Conservation (phyloP, 2,888 invertebrate genomes). For the Trichogramma evanescens region DNA sequence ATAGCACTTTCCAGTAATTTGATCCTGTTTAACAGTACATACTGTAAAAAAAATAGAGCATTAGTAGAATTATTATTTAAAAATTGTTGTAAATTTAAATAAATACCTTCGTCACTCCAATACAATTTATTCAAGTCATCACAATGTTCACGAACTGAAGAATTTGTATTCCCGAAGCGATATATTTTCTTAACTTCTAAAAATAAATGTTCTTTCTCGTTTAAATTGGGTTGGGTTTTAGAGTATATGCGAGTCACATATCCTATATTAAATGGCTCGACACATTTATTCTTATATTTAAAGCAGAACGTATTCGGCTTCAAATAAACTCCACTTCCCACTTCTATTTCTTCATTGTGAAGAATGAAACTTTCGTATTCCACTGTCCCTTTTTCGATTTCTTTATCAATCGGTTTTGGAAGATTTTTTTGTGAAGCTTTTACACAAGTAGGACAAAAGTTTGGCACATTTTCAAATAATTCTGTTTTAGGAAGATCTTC, state of each 20-base stretch:
- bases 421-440: conserved; percentile 47
- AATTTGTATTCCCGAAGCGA: conserved; percentile 66
- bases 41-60: conserved; percentile 36
- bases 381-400: conserved; percentile 47
- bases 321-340: conserved; percentile 65
- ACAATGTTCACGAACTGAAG: conserved; percentile 54
- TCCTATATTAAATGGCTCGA: conserved; percentile 67
- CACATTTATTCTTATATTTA: conserved; percentile 33
- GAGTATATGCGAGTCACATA: conserved; percentile 59
- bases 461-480: conserved; percentile 21
- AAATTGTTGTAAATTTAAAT: not conserved
- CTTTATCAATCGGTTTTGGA: conserved; percentile 49
- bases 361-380: conserved; percentile 49
- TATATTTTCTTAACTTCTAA: conserved; percentile 63
- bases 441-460: conserved; percentile 30
- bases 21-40: conserved; percentile 51
- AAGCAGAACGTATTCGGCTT: conserved; percentile 59
- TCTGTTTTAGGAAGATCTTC: conserved; percentile 31
- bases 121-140: conserved; percentile 68
- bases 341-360: conserved; percentile 52
- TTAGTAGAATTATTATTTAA: not conserved
- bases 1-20: conserved; percentile 64
- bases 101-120: conserved; percentile 66
- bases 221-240: conserved; percentile 50
- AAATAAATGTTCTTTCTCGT: conserved; percentile 53